Evolutionary conservation across 2,888 invertebrate species (phyloP).

Genomic region (Hydriomena furcata): DNA sequence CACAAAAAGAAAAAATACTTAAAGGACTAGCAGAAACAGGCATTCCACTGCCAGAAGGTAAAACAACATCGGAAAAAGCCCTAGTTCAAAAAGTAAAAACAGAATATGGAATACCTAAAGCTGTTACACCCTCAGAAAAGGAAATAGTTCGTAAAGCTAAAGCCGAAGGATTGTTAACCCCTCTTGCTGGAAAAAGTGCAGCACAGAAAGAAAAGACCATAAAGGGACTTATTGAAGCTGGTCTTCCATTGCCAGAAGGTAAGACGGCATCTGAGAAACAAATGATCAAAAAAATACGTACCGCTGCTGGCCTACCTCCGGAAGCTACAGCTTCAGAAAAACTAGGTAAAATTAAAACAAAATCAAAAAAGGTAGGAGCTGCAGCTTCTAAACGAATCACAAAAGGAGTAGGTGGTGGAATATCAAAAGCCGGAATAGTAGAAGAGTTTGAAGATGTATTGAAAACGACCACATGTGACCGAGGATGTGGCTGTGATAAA

Average conservation of each 20-base stretch:
- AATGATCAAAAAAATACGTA: constrained; percentile 45
- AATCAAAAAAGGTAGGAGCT: constrained; percentile 44
- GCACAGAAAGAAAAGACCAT: constrained; percentile 51
- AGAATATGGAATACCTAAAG: constrained; percentile 43
- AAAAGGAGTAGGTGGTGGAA: constrained; percentile 21
- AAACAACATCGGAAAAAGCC: constrained; percentile 33
- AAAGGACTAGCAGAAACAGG: constrained; percentile 38
- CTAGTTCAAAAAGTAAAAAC: constrained; percentile 34
- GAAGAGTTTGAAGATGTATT: constrained; percentile 57
- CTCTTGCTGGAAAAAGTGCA: constrained; percentile 47
- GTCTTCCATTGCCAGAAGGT: constrained; percentile 54
- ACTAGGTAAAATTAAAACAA: constrained; percentile 45
- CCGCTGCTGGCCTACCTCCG: constrained; percentile 48
- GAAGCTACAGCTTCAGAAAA: constrained; percentile 51
- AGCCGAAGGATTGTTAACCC: constrained; percentile 49
- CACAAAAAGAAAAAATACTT: constrained; percentile 46
- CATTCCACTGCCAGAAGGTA: constrained; percentile 34
- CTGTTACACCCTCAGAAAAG: constrained; percentile 46
- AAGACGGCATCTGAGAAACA: constrained; percentile 52
- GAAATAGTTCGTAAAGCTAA: constrained; percentile 46
- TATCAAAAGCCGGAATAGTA: constrained; percentile 39
- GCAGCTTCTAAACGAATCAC: constrained; percentile 6
- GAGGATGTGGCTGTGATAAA: constrained; percentile 64
- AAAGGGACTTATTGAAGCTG: constrained; percentile 48
- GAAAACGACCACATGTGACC: constrained; percentile 62